Evolutionary conservation across 2,113 vertebrate species (phyloP).

Genomic region (Leptobrachium ailaonicum): DNA sequence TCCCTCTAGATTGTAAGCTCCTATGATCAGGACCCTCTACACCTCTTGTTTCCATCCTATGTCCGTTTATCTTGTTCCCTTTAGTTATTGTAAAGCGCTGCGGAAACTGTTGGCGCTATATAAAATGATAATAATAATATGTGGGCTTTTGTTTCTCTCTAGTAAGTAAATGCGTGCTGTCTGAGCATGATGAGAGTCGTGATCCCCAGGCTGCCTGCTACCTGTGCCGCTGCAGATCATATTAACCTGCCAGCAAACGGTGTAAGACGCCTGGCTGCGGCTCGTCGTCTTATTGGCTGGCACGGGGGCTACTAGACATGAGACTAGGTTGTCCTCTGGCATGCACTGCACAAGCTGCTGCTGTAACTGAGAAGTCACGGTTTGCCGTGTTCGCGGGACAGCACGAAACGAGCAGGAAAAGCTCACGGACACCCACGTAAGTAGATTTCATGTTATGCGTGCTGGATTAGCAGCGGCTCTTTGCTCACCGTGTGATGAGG

Average conservation of each 20-base stretch:
- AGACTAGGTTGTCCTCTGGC: neutral
- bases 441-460: conserved; percentile 4
- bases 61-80: no score
- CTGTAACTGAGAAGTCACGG: conserved; percentile 32
- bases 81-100: no score
- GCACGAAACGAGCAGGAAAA: conserved; percentile 12
- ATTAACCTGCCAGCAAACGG: neutral
- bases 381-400: neutral
- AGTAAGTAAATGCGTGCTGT: no score
- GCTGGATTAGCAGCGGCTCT: neutral
- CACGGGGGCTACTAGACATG: neutral
- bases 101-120: no score
- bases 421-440: conserved; percentile 11
- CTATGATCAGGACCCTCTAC: no score
- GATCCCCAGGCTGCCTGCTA: neutral
- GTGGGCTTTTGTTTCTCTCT: no score
- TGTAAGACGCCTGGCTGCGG: neutral
- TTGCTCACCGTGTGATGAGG: neutral
- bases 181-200: neutral
- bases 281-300: conserved; percentile 9
- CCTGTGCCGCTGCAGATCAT: neutral
- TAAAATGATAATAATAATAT: no score
- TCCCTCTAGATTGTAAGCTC: no score
- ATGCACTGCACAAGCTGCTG: conserved; percentile 19
- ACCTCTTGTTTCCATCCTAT: no score